Percentiles rank a stretch among this genome's conserved stretches.
These are phyloP conservation scores for Indicator indicator DNA, from an alignment of 2,113 vertebrate species.

Conservation along the genomic window DNA sequence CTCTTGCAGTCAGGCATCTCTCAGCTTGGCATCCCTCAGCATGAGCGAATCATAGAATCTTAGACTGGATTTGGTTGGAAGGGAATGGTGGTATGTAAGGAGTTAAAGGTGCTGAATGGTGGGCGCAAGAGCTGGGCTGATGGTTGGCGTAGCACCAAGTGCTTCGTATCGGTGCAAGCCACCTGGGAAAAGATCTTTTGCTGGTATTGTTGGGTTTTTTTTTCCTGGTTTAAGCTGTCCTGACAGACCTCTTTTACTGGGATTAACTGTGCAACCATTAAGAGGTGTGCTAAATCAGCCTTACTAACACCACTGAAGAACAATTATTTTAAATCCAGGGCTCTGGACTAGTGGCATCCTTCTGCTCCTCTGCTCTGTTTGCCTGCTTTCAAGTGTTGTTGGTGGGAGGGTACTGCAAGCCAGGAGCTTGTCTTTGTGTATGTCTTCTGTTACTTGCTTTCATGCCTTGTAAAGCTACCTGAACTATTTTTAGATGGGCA, in stretches of 20 bases:
- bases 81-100: not conserved
- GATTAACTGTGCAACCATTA: not conserved
- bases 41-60: not conserved
- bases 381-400: not conserved
- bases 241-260: not conserved
- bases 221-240: constrained; percentile 11
- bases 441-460: not conserved
- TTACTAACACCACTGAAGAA: not conserved
- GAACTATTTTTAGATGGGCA: not conserved
- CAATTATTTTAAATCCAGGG: not conserved
- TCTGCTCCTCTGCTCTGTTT: not conserved
- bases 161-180: not conserved
- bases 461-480: not conserved
- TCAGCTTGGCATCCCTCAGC: too few species aligned
- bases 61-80: too few species aligned
- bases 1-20: not conserved
- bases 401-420: not conserved
- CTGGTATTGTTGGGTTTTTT: not conserved
- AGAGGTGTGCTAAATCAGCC: not conserved
- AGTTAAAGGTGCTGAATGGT: not conserved
- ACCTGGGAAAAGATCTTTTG: constrained; percentile 34
- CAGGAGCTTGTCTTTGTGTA: not conserved
- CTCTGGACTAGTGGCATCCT: not conserved
- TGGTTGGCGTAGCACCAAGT: fast-evolving
- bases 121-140: fast-evolving